These are phyloP conservation scores for Phortica okadai DNA, from an alignment of 2,888 invertebrate species.

Conservation along the genomic window DNA sequence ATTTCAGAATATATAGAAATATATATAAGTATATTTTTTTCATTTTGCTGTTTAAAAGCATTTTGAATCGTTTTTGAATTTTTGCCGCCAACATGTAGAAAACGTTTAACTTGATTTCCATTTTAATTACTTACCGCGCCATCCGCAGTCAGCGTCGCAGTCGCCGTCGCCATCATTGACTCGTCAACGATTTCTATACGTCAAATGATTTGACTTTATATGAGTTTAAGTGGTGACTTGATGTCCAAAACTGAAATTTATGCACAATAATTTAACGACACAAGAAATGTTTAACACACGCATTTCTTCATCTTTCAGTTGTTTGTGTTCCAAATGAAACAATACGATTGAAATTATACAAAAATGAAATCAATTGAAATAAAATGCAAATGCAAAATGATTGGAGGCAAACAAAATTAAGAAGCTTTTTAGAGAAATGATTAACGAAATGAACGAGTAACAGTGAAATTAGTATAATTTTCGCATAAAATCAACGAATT, in stretches of 20 bases:
- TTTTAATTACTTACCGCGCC: conserved; percentile 13
- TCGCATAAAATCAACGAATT: conserved; percentile 59
- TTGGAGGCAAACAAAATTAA: conserved; percentile 42
- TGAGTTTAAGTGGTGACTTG: neutral
- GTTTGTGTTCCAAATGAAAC: neutral
- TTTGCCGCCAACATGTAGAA: neutral
- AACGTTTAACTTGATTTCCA: conserved; percentile 4
- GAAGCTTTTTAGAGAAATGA: conserved; percentile 19
- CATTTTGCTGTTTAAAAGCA: too few species aligned
- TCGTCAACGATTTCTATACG: neutral
- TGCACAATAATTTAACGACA: neutral
- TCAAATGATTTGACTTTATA: conserved; percentile 1
- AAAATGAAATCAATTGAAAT: conserved; percentile 10
- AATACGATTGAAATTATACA: conserved; percentile 5
- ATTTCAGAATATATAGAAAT: too few species aligned
- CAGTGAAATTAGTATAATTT: conserved; percentile 58
- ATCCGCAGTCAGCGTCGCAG: neutral
- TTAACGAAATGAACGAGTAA: neutral
- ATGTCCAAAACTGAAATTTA: conserved; percentile 7
- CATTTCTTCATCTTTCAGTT: neutral
- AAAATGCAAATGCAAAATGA: neutral
- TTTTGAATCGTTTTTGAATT: too few species aligned
- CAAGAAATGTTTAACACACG: conserved; percentile 1
- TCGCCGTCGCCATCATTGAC: neutral
- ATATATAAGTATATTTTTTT: too few species aligned